These are phyloP conservation scores for Brotula barbata DNA, from an alignment of 2,797 vertebrate species.

Conservation along the genomic window DNA sequence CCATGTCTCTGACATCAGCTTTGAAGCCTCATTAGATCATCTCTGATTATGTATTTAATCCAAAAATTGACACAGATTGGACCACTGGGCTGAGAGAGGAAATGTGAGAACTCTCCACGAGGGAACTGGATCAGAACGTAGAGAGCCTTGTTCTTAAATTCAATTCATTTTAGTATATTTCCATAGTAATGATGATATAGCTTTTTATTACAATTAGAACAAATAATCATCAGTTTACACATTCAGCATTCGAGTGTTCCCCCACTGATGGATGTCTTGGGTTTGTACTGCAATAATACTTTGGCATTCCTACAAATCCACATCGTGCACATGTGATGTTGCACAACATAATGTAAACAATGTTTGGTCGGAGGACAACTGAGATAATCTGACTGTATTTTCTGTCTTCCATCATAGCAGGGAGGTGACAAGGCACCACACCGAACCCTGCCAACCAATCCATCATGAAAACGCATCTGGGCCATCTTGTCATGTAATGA, in stretches of 20 bases:
- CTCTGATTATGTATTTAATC: constrained; percentile 57
- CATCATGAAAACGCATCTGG: neutral
- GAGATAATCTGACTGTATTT: neutral
- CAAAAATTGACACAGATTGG: constrained; percentile 40
- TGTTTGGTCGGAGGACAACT: neutral
- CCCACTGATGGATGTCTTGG: constrained; percentile 13
- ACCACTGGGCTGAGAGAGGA: constrained; percentile 44
- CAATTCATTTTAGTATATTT: neutral
- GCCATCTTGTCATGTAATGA: neutral
- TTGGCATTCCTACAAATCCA: neutral
- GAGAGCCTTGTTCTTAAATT: constrained; percentile 2
- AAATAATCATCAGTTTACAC: constrained; percentile 19
- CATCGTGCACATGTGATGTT: neutral
- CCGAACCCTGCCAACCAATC: neutral
- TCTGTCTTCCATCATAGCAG: neutral
- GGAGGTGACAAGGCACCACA: neutral
- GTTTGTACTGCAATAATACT: constrained; percentile 21
- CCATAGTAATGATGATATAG: too few relatives aligned
- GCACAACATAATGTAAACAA: neutral
- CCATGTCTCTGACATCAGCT: constrained; percentile 12
- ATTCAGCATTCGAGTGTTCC: neutral
- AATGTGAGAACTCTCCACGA: constrained; percentile 50
- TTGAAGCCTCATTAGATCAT: constrained; percentile 60
- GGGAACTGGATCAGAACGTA: constrained; percentile 29
- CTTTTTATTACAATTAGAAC: constrained; percentile 11